Conservation (phyloP, 2,113 vertebrate species). For the Acinonyx jubatus region DNA sequence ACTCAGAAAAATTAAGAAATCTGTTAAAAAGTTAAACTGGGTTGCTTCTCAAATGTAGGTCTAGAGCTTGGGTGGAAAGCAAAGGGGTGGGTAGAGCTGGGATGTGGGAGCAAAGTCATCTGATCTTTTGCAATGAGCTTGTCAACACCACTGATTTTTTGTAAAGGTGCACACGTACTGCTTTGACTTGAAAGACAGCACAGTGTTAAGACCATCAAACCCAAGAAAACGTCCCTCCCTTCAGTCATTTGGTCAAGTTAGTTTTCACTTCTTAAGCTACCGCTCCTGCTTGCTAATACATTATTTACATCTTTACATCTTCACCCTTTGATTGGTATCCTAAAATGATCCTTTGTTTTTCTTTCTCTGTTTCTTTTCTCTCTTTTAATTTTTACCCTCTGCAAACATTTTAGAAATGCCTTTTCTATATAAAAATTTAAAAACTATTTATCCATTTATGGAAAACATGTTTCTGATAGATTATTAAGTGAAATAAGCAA, state of each 20-base stretch:
- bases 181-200: neutral
- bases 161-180: neutral
- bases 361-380: neutral
- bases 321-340: neutral
- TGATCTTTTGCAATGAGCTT: neutral
- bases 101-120: neutral
- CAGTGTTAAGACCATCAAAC: neutral
- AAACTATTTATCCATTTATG: neutral
- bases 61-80: neutral
- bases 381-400: neutral
- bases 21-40: neutral
- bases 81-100: accelerated
- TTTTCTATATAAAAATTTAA: neutral
- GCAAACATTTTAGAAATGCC: slow-evolving; percentile 12
- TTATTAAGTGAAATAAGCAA: neutral
- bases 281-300: neutral
- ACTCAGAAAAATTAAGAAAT: neutral
- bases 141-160: neutral
- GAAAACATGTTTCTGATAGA: neutral
- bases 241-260: neutral
- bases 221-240: neutral
- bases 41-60: neutral
- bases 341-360: neutral
- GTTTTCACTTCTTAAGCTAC: neutral
- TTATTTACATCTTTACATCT: neutral